A percentile compares a stretch with the other conserved stretches of the same genome.
phyloP scores from a whole-genome alignment of 2,113 vertebrate genomes.

The Misgurnus anguillicaudatus region DNA sequence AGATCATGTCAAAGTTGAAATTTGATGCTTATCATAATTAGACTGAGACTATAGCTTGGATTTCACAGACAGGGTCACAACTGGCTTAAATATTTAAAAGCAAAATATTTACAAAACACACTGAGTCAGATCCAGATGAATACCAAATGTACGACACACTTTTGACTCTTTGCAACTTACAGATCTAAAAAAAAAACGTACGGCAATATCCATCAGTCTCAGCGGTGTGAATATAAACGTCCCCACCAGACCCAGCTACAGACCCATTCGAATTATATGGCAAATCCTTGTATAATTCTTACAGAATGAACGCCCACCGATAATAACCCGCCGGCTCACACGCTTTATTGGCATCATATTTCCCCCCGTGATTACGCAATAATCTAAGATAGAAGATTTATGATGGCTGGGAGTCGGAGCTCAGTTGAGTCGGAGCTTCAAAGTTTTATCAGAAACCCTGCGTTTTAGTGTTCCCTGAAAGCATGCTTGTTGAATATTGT shows the following conservation, averaged over 20 bases:
- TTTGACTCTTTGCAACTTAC: background rate
- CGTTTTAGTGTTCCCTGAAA: slow-evolving; percentile 39
- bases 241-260: slow-evolving; percentile 25
- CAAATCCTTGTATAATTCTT: slow-evolving; percentile 36
- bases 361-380: slow-evolving; percentile 43
- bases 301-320: slow-evolving; percentile 30
- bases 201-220: slow-evolving; percentile 27
- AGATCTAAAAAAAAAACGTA: background rate
- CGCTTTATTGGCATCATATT: slow-evolving; percentile 37
- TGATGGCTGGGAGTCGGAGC: slow-evolving; percentile 24
- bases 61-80: background rate
- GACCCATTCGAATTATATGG: slow-evolving; percentile 30
- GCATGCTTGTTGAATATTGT: slow-evolving; percentile 12
- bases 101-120: background rate
- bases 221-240: slow-evolving; percentile 35
- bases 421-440: slow-evolving; percentile 28
- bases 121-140: background rate
- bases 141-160: background rate
- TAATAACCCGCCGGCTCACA: slow-evolving; percentile 30
- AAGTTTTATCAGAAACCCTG: slow-evolving; percentile 31
- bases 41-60: no score
- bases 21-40: no score
- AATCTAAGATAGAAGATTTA: slow-evolving; percentile 42
- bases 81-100: slow-evolving; percentile 5
- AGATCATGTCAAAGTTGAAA: no score